These are phyloP conservation scores for Gymnarchus niloticus DNA, from an alignment of 2,113 vertebrate species.

Conservation along the genomic window DNA sequence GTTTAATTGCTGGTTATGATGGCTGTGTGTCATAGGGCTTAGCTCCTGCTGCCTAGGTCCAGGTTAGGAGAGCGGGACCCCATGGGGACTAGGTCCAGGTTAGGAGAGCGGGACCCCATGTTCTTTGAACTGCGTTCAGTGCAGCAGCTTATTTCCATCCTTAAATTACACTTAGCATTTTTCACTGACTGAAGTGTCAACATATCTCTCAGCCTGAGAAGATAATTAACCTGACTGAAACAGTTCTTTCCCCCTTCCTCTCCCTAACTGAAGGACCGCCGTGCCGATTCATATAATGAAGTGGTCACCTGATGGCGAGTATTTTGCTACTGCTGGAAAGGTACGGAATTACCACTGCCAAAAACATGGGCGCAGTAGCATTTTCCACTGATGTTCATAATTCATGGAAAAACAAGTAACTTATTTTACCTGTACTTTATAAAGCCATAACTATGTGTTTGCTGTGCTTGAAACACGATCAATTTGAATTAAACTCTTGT, in stretches of 20 bases:
- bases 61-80: neutral
- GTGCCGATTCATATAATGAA: slow-evolving; percentile 88
- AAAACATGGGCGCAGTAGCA: neutral
- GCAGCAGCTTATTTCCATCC: neutral
- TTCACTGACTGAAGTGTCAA: neutral
- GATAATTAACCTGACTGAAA: slow-evolving; percentile 21
- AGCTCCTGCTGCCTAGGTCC: neutral
- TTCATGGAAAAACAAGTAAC: neutral
- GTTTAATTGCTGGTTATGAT: too few relatives aligned
- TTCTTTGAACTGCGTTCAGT: neutral
- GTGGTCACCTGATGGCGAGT: slow-evolving; percentile 97
- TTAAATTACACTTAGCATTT: neutral
- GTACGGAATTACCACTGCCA: slow-evolving; percentile 50
- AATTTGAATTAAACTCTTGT: neutral
- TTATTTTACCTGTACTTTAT: neutral
- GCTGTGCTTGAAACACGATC: neutral
- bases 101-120: neutral
- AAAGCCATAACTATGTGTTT: neutral
- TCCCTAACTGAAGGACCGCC: slow-evolving; percentile 69
- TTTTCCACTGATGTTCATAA: neutral
- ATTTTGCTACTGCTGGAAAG: slow-evolving; percentile 94
- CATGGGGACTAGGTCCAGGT: neutral
- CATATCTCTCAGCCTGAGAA: neutral
- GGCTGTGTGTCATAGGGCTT: too few relatives aligned
- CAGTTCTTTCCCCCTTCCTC: neutral